Percentiles rank a stretch among this genome's conserved stretches.
phyloP scores from a whole-genome alignment of 2,888 invertebrate genomes.

The Nephrocerus scutellatus region DNA sequence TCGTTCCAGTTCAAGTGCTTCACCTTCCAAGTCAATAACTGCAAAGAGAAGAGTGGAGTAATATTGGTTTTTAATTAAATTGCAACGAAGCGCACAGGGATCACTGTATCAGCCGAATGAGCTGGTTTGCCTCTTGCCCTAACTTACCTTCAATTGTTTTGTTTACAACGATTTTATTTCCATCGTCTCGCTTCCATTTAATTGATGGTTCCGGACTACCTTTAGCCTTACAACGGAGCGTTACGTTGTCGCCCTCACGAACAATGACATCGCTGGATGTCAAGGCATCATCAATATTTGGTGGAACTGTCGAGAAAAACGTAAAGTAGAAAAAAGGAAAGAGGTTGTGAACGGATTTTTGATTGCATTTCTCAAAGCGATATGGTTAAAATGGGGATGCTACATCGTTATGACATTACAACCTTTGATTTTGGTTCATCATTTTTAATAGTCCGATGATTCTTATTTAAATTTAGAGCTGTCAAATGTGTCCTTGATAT shows the following conservation, averaged over 20 bases:
- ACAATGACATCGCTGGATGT: conserved; percentile 89
- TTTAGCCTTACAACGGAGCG: conserved; percentile 79
- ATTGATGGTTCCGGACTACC: conserved; percentile 83
- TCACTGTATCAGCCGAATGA: too few relatives aligned
- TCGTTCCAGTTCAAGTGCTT: conserved; percentile 71
- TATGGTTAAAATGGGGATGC: too few relatives aligned
- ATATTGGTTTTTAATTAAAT: conserved; percentile 23
- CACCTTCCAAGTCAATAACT: conserved; percentile 81
- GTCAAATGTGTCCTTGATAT: too few relatives aligned
- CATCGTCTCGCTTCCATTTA: conserved; percentile 88
- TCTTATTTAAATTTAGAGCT: too few relatives aligned
- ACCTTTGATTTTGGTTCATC: too few relatives aligned
- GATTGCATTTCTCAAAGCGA: conserved; percentile 19
- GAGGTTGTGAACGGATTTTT: too few relatives aligned
- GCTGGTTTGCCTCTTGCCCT: too few relatives aligned
- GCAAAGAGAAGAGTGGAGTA: conserved; percentile 21
- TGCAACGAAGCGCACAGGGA: too few relatives aligned
- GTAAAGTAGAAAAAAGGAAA: conserved; percentile 5
- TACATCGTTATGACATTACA: too few relatives aligned
- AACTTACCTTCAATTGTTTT: conserved; percentile 68
- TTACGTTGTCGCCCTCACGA: conserved; percentile 82
- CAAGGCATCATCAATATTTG: conserved; percentile 83
- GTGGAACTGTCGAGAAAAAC: conserved; percentile 65
- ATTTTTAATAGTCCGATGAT: too few relatives aligned
- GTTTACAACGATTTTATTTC: conserved; percentile 77